These are phyloP conservation scores for Megastigmus dorsalis DNA, from an alignment of 2,888 invertebrate species.

Conservation along the genomic window DNA sequence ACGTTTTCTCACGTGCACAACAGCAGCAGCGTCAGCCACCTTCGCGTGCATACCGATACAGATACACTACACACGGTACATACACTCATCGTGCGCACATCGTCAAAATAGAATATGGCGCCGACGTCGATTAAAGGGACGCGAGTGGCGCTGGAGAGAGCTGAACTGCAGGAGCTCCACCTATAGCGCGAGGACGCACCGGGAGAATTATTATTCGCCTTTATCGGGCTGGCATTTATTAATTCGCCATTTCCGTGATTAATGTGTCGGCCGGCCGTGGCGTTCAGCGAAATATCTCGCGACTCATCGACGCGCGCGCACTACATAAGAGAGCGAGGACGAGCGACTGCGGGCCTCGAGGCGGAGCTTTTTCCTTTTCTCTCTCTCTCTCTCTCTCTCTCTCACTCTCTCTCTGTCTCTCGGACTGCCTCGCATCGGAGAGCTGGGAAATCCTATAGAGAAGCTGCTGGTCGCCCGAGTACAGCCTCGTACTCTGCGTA, in stretches of 20 bases:
- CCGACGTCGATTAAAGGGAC: slow-evolving; percentile 22
- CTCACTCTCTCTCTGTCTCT: not conserved
- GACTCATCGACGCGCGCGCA: slow-evolving; percentile 6
- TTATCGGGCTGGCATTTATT: slow-evolving; percentile 49
- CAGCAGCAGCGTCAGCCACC: too few relatives aligned
- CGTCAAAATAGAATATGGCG: slow-evolving; percentile 33
- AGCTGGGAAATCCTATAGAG: too few relatives aligned
- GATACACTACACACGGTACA: not conserved
- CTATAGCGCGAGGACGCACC: too few relatives aligned
- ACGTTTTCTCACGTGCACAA: too few relatives aligned
- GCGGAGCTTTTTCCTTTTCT: not conserved
- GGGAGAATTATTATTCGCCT: slow-evolving; percentile 46
- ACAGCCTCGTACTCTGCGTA: too few relatives aligned
- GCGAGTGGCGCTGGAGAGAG: not conserved
- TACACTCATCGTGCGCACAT: not conserved
- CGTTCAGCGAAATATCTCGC: slow-evolving; percentile 13
- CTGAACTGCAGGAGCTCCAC: too few relatives aligned
- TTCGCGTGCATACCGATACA: not conserved
- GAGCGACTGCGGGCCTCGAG: too few relatives aligned
- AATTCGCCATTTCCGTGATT: slow-evolving; percentile 47
- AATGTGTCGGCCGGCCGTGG: slow-evolving; percentile 9
- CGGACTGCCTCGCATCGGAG: too few relatives aligned
- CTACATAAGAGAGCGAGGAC: too few relatives aligned
- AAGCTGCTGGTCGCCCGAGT: too few relatives aligned
- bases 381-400: not conserved